Conservation (phyloP, 30 jellyfish, hydroid and myxozoan genomes). For the Cassiopea andromeda region DNA sequence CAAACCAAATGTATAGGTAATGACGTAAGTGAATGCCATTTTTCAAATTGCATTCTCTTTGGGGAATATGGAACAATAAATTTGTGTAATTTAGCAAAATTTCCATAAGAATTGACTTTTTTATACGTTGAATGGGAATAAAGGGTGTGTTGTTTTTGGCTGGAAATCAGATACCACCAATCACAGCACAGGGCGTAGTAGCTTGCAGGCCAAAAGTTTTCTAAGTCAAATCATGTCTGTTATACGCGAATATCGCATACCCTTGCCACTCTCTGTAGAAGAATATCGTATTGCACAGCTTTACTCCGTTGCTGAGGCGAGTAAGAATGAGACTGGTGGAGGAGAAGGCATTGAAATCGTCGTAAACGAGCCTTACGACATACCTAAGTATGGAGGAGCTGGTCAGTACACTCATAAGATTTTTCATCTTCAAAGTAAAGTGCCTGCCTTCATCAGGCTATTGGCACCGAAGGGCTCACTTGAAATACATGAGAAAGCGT, state of each 20-base stretch:
- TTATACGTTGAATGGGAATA: neutral
- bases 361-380: constrained; percentile 75
- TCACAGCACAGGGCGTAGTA: neutral
- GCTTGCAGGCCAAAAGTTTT: neutral
- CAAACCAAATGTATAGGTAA: too few relatives aligned
- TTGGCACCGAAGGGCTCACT: constrained; percentile 95
- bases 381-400: constrained; percentile 78
- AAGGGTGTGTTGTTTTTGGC: neutral
- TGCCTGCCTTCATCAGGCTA: constrained; percentile 76
- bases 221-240: constrained; percentile 28
- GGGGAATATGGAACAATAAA: too few relatives aligned
- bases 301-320: constrained; percentile 99
- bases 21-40: too few relatives aligned
- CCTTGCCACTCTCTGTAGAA: constrained; percentile 91
- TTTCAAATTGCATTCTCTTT: too few relatives aligned
- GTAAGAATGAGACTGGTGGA: constrained; percentile 99
- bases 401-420: constrained; percentile 97
- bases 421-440: constrained; percentile 76
- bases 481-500: constrained; percentile 85
- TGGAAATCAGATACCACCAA: neutral
- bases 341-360: constrained; percentile 99
- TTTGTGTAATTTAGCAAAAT: too few relatives aligned
- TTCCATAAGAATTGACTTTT: too few relatives aligned
- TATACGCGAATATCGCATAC: constrained; percentile 89
- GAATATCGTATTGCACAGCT: constrained; percentile 98